These are phyloP conservation scores for Drosophila eohydei DNA, from an alignment of 2,888 invertebrate genomes.

Conservation along the genomic window DNA sequence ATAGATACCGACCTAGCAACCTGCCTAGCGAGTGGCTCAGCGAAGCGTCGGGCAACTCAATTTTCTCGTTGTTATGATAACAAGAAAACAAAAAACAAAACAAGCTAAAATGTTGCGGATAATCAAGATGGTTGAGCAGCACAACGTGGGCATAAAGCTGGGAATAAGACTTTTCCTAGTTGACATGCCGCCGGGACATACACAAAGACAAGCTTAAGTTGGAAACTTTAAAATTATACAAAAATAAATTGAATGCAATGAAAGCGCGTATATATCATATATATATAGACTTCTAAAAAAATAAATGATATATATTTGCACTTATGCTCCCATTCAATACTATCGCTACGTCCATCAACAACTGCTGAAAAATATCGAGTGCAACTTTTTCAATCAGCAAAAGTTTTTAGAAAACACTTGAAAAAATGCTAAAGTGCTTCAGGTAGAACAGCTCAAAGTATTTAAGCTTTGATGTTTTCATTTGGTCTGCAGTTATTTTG, in stretches of 20 bases:
- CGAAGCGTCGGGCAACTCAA: slow-evolving; percentile 21
- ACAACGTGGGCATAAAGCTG: background rate
- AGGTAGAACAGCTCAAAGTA: slow-evolving; percentile 16
- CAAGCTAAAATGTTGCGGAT: slow-evolving; percentile 11
- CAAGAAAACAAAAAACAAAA: slow-evolving; percentile 12
- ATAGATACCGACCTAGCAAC: slow-evolving; percentile 4
- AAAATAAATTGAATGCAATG: background rate
- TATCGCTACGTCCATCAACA: background rate
- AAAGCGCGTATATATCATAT: background rate
- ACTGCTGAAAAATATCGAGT: background rate
- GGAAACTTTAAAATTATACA: background rate
- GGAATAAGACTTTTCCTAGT: background rate
- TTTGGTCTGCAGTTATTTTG: slow-evolving; percentile 7
- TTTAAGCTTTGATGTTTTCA: slow-evolving; percentile 12
- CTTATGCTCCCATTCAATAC: background rate
- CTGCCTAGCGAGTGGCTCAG: background rate
- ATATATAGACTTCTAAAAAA: too few relatives aligned
- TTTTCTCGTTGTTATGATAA: slow-evolving; percentile 31
- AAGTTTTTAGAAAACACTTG: slow-evolving; percentile 5
- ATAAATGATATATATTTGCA: background rate
- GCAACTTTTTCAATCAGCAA: slow-evolving; percentile 14
- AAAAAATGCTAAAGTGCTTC: background rate
- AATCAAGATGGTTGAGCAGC: background rate
- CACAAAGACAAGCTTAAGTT: background rate
- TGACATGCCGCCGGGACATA: background rate